Base-by-base conservation (phyloP, 2,113 vertebrate species). In the Sylvilagus bachmani region DNA sequence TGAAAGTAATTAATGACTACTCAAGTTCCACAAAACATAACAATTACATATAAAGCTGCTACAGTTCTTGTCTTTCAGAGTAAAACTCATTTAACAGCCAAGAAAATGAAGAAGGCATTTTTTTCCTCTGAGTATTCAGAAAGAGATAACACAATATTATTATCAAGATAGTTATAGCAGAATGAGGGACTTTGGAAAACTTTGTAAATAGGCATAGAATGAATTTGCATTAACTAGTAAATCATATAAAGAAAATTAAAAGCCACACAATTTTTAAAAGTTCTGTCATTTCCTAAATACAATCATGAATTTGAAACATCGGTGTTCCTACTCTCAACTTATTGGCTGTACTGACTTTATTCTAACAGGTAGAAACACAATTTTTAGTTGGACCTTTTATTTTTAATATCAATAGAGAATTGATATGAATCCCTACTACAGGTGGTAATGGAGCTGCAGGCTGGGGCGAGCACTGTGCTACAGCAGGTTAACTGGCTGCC, bases 271-370 rank as follows among this genome's bases (percentile, higher is more conserved):
- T 55, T 91, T 22, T 61, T 31, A 2, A 25, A 81, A 97, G 91
- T 90, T 81, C 49, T 95, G 88, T 78, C 88, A 90, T 77, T 95
- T 90, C 19, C 93, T 95, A 97, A 95, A 92, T 95, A 94, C 92
- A 97, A 87, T 73, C 51, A 70, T 89, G 86, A 94, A 82, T 82
- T 82, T 51, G 66, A 95, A 96, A 96, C 93, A 74, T 93, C 70
- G 93, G 58, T 87, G 80, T 83, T 95, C 78, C 51, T 69, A 79
- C 74, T 91, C 93, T 86, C 83, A 94, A 92, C 74, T 89, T 91
- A 89, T 70, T 96, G 62, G 58, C 19, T 86, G 16, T 79, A 88
- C 49, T 74, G 44, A 88, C 53, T 95, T 93, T 92, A 96, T 95
- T 96, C 55, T 86, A 92, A 86, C 80, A 92, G 64, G 89, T 25